Base-by-base conservation (phyloP, 2,888 invertebrate species). In the Spilosoma lubricipeda region DNA sequence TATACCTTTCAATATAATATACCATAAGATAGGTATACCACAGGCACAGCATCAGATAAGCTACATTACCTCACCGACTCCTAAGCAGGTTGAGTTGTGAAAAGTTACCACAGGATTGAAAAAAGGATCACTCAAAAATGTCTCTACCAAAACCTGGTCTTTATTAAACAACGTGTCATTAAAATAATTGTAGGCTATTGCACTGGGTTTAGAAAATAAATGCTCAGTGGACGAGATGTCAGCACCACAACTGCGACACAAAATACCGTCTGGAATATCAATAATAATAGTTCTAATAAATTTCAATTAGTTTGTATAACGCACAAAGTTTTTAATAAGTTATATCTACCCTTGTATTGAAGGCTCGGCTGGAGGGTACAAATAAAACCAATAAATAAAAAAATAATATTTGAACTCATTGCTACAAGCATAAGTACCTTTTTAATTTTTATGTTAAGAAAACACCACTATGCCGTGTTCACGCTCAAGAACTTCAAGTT, bases 161-260 rank as follows among this genome's bases (percentile, higher is more conserved):
- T 82, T 88, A 71, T 86, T 83, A 79, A 91, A 93, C 76, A 93
- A 74, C 52, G 89, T 89, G 72, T 93, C 92, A 78, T 87, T 88
- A 81, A 90, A 90, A 39, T 88, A 87, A 79, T 89, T 81, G 45
- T 79, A 80, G 66, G 93, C 86, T 20, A 77, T 79, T 20, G 87
- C 82, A 78, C 90, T 92, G 7, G 75, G 67, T 79, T 90, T 90
- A 13, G 87, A 81, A 76, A 90, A 84, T 71, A 93, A 82, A 70
- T 86, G 82, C 73, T 85, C 80, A 9, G 88, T 86, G 63, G 85
- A 85, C 42, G 91, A 83, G 39, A 92, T 76, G 27, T 88, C 86
- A 80, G 79, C 80, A 33, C 93, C 93, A 87, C 94, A 94, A 74
- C 76, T 79, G 67, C 93, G 91, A 82, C 94, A 93, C 63, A 94